These are phyloP conservation scores for Pandemis corylana DNA, from an alignment of 2,888 invertebrate species.

Conservation along the genomic window DNA sequence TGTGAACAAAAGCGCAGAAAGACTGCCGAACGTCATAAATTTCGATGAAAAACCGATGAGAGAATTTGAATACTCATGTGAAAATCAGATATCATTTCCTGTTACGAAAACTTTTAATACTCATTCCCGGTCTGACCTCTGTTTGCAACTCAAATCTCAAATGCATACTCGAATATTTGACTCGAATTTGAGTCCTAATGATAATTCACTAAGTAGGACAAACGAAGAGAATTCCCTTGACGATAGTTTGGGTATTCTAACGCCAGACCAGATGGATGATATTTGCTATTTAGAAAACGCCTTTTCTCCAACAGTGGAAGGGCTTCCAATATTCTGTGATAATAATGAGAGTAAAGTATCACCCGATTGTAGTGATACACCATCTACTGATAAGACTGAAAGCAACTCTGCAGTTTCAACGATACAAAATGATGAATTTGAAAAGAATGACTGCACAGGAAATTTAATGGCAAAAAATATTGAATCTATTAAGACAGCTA, in stretches of 20 bases:
- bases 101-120: constrained; percentile 70
- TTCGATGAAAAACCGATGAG: constrained; percentile 79
- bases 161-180: constrained; percentile 68
- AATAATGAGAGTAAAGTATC: constrained; percentile 75
- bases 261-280: constrained; percentile 95
- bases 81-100: constrained; percentile 68
- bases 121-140: constrained; percentile 79
- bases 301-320: constrained; percentile 88
- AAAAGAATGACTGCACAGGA: constrained; percentile 52
- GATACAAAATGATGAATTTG: constrained; percentile 79
- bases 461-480: constrained; percentile 15
- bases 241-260: constrained; percentile 94
- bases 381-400: constrained; percentile 85
- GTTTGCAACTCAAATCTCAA: constrained; percentile 76
- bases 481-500: constrained; percentile 51
- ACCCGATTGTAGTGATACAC: constrained; percentile 81
- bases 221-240: constrained; percentile 93
- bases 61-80: constrained; percentile 81
- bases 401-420: constrained; percentile 81
- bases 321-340: constrained; percentile 82
- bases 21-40: constrained; percentile 74
- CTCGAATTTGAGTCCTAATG: constrained; percentile 76
- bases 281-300: constrained; percentile 86
- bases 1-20: constrained; percentile 67
- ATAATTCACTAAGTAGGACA: constrained; percentile 75